Conservation (phyloP, 2,888 invertebrate genomes). For the Agrotis ipsilon region DNA sequence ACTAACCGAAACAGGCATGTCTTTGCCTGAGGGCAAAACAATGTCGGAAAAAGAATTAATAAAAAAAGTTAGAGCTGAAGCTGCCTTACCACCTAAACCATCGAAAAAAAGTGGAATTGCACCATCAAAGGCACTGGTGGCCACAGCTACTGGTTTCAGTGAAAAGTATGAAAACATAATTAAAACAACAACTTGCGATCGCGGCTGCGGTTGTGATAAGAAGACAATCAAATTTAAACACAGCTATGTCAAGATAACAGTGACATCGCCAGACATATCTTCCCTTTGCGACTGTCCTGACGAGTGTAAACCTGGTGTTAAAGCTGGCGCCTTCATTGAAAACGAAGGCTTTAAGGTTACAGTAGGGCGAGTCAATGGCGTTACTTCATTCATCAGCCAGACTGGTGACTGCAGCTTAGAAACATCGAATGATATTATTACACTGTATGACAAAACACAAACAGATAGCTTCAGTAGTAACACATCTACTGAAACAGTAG, state of each 20-base stretch:
- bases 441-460: conserved; percentile 27
- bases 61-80: conserved; percentile 68
- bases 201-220: conserved; percentile 82
- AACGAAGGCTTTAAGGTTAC: conserved; percentile 84
- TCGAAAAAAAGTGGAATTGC: conserved; percentile 69
- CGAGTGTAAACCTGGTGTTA: conserved; percentile 81
- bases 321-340: conserved; percentile 79
- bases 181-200: conserved; percentile 81
- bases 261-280: conserved; percentile 83
- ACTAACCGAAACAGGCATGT: conserved; percentile 71
- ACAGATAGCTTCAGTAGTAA: conserved; percentile 23
- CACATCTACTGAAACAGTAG: conserved; percentile 11
- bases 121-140: conserved; percentile 59
- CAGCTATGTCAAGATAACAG: conserved; percentile 83
- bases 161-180: conserved; percentile 77
- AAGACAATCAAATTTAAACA: conserved; percentile 85
- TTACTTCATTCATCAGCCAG: conserved; percentile 67
- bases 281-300: conserved; percentile 81
- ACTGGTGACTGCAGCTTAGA: conserved; percentile 16
- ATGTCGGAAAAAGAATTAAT: conserved; percentile 75
- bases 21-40: conserved; percentile 75
- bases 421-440: conserved; percentile 14
- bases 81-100: conserved; percentile 67
- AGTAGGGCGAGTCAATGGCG: conserved; percentile 78
- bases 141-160: conserved; percentile 56